Evolutionary conservation across 2,113 vertebrate genomes (phyloP), one percentile per base, ranked within the genome.

Genomic region (Pedionomus torquatus): DNA sequence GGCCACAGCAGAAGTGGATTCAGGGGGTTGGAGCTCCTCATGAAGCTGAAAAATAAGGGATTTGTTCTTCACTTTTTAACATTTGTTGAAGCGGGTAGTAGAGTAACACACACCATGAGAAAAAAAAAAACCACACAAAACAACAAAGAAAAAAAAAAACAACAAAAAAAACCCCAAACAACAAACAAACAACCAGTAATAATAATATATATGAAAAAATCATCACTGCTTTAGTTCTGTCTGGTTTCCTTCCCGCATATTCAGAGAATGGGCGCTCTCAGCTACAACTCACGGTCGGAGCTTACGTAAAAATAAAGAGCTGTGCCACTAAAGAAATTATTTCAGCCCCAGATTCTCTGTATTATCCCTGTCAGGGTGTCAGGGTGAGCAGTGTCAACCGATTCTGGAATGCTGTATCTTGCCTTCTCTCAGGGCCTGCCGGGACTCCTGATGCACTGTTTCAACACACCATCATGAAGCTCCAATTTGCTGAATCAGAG

Each of bases 401-500:
- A 2, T 61, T 86, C 16, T 63, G 49, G 26, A 80, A 33, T 23
- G 39, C 23, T 43, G 1, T 35, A 2, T 43, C 48, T 70, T 44
- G 48, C 24, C 57, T 74, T 66, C 20, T 58, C 1, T 30, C 54
- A 69, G 52, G 20, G 25, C 76, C 71, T 69, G 35, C 76, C 52
- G 77, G n/a, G 81, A 44, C 78, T 87, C n/a, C 61, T 63, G 75
- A 17, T 25, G 79, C 19, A 0, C 12, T 23, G 15, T 90, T 86
- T 89, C 89, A n/a, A 70, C 87, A 66, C 31, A 17, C 14, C 63
- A 39, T 35, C 16, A 8, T 18, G 55, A 70, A 83, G 69, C 54
- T 48, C 33, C n/a, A 25, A 13, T 52, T 24, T 93, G 92, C 84
- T 96, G 95, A 84, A 41, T 78, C 95, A 96, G 72, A 89, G 87